Conservation (phyloP, 2,797 vertebrate species). For the Prunella strophiata region DNA sequence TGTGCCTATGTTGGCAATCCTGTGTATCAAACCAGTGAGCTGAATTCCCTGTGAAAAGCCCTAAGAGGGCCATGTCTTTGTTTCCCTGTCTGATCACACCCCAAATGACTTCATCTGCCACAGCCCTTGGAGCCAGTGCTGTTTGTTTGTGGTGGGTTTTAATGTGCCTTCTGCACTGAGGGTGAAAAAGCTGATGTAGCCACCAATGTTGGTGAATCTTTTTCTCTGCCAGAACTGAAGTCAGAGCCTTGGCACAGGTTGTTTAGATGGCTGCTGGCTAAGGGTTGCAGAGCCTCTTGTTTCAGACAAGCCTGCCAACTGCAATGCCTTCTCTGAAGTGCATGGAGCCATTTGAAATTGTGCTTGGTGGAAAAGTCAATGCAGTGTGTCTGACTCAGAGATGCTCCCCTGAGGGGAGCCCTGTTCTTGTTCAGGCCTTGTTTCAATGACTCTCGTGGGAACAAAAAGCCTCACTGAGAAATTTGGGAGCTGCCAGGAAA, state of each 20-base stretch:
- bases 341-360: background rate
- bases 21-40: background rate
- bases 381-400: background rate
- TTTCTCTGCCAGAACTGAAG: background rate
- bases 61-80: accelerated
- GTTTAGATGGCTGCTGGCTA: background rate
- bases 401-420: background rate
- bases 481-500: background rate
- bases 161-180: background rate
- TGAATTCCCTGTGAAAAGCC: background rate
- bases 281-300: background rate
- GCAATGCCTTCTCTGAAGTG: background rate
- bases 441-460: background rate
- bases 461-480: background rate
- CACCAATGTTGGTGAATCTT: background rate
- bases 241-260: background rate
- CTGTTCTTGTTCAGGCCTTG: background rate
- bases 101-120: background rate
- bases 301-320: background rate
- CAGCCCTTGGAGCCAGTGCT: background rate
- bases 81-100: background rate
- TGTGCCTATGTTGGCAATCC: background rate
- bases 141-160: background rate
- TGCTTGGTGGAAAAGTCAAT: background rate
- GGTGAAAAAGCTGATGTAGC: background rate